Evolutionary conservation across 2,113 vertebrate genomes (phyloP).

Genomic region (Trichomycterus rosablanca): DNA sequence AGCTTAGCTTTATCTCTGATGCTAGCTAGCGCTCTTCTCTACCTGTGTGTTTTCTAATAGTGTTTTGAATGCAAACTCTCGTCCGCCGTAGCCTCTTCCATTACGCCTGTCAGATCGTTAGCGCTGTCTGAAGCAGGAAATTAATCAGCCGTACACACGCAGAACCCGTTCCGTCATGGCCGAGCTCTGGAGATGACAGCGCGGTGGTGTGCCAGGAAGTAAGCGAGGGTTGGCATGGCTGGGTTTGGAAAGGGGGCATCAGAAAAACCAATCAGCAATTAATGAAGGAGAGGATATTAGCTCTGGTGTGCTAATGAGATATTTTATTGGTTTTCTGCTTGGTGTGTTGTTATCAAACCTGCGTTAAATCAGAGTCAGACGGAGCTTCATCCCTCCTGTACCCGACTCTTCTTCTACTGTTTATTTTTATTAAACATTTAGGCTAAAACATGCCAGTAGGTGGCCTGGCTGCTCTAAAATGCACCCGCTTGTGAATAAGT

Average conservation of each 20-base stretch:
- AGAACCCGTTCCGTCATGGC: neutral
- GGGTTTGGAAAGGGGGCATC: neutral
- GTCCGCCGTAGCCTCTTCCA: neutral
- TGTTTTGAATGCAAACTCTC: neutral
- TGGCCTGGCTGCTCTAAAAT: too few species aligned
- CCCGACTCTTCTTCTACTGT: neutral
- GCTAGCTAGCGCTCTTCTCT: neutral
- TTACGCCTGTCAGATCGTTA: neutral
- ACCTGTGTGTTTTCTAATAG: neutral
- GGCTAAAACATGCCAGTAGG: too few species aligned
- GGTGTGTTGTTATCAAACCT: neutral
- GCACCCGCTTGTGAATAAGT: too few species aligned
- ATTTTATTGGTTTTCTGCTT: constrained; percentile 3
- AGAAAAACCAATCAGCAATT: constrained; percentile 7
- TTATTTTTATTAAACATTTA: too few species aligned
- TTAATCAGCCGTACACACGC: neutral
- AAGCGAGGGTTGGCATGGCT: neutral
- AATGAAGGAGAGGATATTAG: constrained; percentile 28
- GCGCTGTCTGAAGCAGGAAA: constrained; percentile 11
- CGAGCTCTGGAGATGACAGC: constrained; percentile 6
- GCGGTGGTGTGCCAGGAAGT: constrained; percentile 1
- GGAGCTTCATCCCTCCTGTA: neutral
- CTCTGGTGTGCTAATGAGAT: constrained; percentile 3
- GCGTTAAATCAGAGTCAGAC: neutral
- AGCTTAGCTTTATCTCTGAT: neutral